These are phyloP conservation scores for Macrotis lagotis DNA, from an alignment of 2,113 vertebrate species.

Conservation along the genomic window DNA sequence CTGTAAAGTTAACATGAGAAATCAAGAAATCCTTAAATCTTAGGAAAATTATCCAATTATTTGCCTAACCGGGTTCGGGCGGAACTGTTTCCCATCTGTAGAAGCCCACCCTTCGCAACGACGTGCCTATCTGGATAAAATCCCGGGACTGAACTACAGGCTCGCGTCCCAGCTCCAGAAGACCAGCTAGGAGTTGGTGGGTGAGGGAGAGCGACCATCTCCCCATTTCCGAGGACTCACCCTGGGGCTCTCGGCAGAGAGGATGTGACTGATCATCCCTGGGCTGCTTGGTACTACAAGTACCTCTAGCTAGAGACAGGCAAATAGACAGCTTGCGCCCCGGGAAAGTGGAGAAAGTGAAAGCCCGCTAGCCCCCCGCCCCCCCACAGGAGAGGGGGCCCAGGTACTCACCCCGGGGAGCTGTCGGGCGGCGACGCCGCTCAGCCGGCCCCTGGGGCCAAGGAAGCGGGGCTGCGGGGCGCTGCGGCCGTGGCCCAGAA, in stretches of 20 bases:
- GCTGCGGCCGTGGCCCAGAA: constrained; percentile 61
- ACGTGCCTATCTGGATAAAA: not conserved
- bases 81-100: not conserved
- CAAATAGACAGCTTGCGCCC: not conserved
- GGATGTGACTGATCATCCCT: not conserved
- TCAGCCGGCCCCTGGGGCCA: constrained; percentile 62
- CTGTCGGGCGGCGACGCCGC: not conserved
- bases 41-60: not conserved
- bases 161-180: not conserved
- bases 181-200: not conserved
- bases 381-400: not conserved
- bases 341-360: not conserved
- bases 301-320: not conserved
- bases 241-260: not conserved
- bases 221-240: not conserved
- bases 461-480: constrained; percentile 76
- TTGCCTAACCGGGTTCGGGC: not conserved
- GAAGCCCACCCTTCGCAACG: not conserved
- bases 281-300: not conserved
- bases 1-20: not conserved
- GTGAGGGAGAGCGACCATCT: not conserved
- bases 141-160: not conserved
- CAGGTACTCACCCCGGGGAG: constrained; percentile 55
- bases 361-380: not conserved
- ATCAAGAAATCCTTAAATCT: not conserved